Evolutionary conservation across 2,888 invertebrate genomes (phyloP).

Genomic region (Cepaea hortensis): DNA sequence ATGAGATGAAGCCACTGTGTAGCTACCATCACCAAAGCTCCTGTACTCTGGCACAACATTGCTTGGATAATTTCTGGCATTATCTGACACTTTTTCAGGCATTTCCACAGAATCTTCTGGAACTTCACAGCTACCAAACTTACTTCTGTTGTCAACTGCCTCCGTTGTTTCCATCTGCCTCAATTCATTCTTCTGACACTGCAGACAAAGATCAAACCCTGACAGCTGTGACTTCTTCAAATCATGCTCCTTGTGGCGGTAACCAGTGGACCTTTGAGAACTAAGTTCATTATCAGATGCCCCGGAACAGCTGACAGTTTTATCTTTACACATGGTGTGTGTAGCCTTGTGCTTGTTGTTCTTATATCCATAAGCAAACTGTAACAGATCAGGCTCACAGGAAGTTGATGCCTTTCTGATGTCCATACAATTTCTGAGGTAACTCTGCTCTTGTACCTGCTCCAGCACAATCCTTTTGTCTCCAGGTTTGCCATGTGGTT

Average conservation of each 20-base stretch:
- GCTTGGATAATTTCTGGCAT: background rate
- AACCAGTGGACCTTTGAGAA: background rate
- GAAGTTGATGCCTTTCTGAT: background rate
- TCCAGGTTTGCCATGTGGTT: background rate
- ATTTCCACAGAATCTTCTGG: background rate
- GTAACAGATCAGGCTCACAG: background rate
- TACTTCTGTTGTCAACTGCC: background rate
- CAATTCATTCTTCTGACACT: slow-evolving; percentile 5
- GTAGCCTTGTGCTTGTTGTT: background rate
- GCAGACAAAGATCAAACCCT: background rate
- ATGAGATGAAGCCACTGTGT: background rate
- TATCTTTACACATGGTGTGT: background rate
- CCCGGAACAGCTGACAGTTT: background rate
- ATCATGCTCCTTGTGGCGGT: background rate
- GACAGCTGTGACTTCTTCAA: background rate
- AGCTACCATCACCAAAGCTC: background rate
- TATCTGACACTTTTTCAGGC: background rate
- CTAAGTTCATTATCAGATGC: background rate
- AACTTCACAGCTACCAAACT: no score
- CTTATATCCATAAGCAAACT: background rate
- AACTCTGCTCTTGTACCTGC: background rate
- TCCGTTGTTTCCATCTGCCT: background rate
- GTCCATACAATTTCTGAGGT: background rate
- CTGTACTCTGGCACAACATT: background rate
- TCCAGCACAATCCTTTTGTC: background rate